Evolutionary conservation across 1,140 invertebrate species (phyloP), one percentile per base, ranked within the genome.

Genomic region (Ceratosolen solmsi): DNA sequence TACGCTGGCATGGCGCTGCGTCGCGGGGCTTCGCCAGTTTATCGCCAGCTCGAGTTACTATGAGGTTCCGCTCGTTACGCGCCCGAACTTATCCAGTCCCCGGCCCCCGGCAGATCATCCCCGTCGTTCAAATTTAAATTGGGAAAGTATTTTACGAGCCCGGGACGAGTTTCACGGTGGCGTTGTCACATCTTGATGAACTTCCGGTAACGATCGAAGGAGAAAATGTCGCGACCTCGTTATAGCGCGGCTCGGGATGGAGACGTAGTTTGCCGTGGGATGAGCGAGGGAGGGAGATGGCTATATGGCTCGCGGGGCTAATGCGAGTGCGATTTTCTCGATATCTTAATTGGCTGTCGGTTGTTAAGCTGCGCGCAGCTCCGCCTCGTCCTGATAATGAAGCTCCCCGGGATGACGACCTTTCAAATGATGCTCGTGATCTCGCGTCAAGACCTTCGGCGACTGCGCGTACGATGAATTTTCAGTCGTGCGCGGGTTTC

Each of bases 121-220:
- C 20, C 46, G 72, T 86, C 86, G 88, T 86, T 91, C 84, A 90
- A 91, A 92, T 91, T 91, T 92, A 92, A 92, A 91, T 92, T 92
- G 91, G 87, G 90, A 92, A 92, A 92, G 90, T 92, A 92, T 92
- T 92, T 92, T 92, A 92, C 91, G 91, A 92, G 86, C 88, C 25
- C 27, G 56, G 30, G 51, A 73, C 86, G 87, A 90, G 89, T 90
- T 92, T 92, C 88, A 90, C 87, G 90, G 89, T 90, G 87, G 88
- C 90, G 90, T 92, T 92, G 90, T 91, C 90, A 90, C 90, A 91
- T 91, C 91, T 92, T 92, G 91, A 92, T 92, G 90, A 92, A 91
- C 89, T 90, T 91, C 88, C 89, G 87, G 89, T 90, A 91, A 92
- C 89, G 89, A 91, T 91, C 80, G 80, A 72, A 76, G 80, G 79